Evolutionary conservation across 1,140 invertebrate genomes (phyloP), one percentile per base, ranked within the genome.

Genomic region (Eciton burchellii): DNA sequence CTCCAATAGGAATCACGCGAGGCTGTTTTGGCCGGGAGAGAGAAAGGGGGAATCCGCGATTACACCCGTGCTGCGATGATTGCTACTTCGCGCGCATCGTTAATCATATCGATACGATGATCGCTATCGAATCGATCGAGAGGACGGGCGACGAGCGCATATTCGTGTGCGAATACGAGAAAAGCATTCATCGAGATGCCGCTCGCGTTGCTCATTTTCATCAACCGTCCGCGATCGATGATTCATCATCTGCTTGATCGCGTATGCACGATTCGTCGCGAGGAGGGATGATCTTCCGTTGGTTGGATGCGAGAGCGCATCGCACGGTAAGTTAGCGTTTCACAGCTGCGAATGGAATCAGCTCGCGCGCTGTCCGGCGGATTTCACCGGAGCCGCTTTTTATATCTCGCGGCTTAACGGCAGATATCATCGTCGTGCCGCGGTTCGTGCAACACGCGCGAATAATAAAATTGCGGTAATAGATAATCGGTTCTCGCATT

Each of bases 401-500:
- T 12, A 76, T 49, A 56, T 35, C 19, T 57, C 52, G 43, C 14
- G 14, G 43, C 6, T 65, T 62, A 57, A 26, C 26, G 54, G 59
- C 41, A 24, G 41, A 68, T 62, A 49, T 79, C 70, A 71, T 71
- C 47, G 82, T 41, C n/a, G 49, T n/a, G 49, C 72, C 54, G 45
- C n/a, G 24, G 47, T 35, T 35, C 35, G 6, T 6, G 6, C 24
- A 14, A 35, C 72, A 54, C 21, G 52, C 11, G 24, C 21, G 57
- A 52, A 49, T 81, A 66, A 77, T 77, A 21, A 77, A 77, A 68
- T 68, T 47, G 21, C 49, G 29, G 47, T 77, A 54, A 77, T 56
- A 77, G 74, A 77, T 77, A 54, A 77, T 77, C 74, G 52, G 62
- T 52, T 65, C 26, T n/a, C 4, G 19, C 29, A 56, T 56, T 77